A percentile compares a stretch with the other conserved stretches of the same genome.
phyloP scores from a whole-genome alignment of 1,140 invertebrate genomes.

The Cydia splendana region DNA sequence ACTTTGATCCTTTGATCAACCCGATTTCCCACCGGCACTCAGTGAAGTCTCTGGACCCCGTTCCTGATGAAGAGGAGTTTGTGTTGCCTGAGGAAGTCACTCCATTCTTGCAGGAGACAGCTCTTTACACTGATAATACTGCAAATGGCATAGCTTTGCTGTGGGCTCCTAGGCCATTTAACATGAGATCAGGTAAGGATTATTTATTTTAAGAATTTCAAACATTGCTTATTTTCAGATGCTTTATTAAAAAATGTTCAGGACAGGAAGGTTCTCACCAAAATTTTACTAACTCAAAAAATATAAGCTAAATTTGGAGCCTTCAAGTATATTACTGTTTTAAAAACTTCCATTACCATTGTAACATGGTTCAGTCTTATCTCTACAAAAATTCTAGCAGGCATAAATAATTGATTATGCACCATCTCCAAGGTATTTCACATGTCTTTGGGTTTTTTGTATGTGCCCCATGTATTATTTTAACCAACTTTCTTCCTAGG shows the following conservation, averaged over 20 bases:
- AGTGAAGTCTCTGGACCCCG: slow-evolving; percentile 90
- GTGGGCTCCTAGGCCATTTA: slow-evolving; percentile 99
- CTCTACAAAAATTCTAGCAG: too few species aligned
- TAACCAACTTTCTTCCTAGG: slow-evolving; percentile 69
- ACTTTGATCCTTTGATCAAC: slow-evolving; percentile 99
- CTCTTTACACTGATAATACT: slow-evolving; percentile 98
- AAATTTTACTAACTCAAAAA: neutral
- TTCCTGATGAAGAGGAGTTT: slow-evolving; percentile 97
- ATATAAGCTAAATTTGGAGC: neutral
- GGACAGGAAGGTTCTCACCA: too few species aligned
- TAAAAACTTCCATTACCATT: too few species aligned
- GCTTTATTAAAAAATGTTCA: too few species aligned
- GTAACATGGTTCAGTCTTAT: too few species aligned
- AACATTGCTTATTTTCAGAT: neutral
- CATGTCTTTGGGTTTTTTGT: neutral
- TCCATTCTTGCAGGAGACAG: slow-evolving; percentile 96
- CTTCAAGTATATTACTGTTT: too few species aligned
- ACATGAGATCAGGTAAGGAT: slow-evolving; percentile 90
- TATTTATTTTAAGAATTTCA: neutral
- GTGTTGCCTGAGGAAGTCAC: slow-evolving; percentile 93
- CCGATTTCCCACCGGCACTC: slow-evolving; percentile 98
- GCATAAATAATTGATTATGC: neutral
- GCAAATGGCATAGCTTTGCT: slow-evolving; percentile 99
- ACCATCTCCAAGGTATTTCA: neutral
- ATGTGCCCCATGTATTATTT: neutral